Conservation (phyloP, 2,888 invertebrate genomes). For the Lepas anatifera region DNA sequence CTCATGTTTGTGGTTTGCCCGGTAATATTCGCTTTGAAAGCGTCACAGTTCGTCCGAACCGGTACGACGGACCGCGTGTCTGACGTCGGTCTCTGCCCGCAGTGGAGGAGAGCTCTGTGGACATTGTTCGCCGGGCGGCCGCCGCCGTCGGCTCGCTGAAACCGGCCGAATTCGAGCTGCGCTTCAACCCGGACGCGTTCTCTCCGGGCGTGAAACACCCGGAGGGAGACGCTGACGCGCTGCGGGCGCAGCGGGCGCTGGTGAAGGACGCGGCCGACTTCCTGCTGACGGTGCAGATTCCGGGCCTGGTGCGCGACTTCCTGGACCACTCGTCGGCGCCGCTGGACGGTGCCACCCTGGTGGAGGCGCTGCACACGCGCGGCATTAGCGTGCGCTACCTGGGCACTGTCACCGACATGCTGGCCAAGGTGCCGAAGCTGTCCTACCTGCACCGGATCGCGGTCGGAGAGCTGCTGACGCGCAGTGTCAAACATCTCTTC, state of each 20-base stretch:
- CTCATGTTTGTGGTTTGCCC: no score
- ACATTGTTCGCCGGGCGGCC: slow-evolving; percentile 73
- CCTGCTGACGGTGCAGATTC: slow-evolving; percentile 83
- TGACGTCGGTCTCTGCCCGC: no score
- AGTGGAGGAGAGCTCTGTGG: slow-evolving; percentile 76
- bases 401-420: slow-evolving; percentile 73
- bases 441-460: slow-evolving; percentile 82
- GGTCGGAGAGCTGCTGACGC: slow-evolving; percentile 72
- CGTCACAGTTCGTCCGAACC: no score
- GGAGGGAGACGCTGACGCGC: slow-evolving; percentile 51
- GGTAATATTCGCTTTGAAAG: no score
- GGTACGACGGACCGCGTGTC: no score
- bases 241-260: slow-evolving; percentile 72
- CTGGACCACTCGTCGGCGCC: slow-evolving; percentile 84
- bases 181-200: slow-evolving; percentile 97
- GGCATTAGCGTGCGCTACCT: slow-evolving; percentile 96
- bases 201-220: slow-evolving; percentile 84
- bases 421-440: slow-evolving; percentile 63
- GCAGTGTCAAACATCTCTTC: slow-evolving; percentile 89
- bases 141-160: slow-evolving; percentile 84
- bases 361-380: slow-evolving; percentile 84
- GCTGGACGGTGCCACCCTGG: slow-evolving; percentile 85
- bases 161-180: slow-evolving; percentile 90
- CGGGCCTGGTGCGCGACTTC: slow-evolving; percentile 68
- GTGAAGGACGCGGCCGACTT: slow-evolving; percentile 94